phyloP scores from a whole-genome alignment of 2,797 vertebrate species.

The Characodon lateralis region DNA sequence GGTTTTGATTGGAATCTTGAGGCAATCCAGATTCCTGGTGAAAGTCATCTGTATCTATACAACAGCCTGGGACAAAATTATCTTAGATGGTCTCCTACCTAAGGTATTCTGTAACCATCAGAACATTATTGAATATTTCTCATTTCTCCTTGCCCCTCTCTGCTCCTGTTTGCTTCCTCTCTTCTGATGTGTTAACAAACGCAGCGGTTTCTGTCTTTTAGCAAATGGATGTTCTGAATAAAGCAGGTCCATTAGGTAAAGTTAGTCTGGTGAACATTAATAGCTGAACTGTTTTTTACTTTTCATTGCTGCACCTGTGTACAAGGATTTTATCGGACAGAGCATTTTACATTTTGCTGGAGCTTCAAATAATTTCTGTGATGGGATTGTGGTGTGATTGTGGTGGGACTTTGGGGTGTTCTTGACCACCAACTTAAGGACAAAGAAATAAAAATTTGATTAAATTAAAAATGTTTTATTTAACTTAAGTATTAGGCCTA shows the following conservation, averaged over 20 bases:
- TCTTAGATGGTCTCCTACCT: background rate
- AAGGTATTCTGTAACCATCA: background rate
- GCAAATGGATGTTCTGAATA: too few relatives aligned
- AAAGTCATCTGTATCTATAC: background rate
- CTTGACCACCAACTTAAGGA: background rate
- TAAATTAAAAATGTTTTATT: too few relatives aligned
- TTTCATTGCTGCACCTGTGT: background rate
- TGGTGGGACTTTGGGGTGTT: background rate
- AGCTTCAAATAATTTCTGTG: background rate
- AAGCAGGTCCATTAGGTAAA: background rate
- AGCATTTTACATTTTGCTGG: too few relatives aligned
- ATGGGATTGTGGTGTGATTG: too few relatives aligned
- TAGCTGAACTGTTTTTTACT: background rate
- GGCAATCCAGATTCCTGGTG: background rate
- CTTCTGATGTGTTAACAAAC: background rate
- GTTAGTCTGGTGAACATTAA: background rate
- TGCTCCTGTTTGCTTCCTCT: background rate
- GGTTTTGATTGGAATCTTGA: background rate
- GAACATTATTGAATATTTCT: background rate
- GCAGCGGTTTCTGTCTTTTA: too few relatives aligned
- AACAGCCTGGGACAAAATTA: background rate
- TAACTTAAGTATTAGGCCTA: too few relatives aligned
- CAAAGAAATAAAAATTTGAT: background rate
- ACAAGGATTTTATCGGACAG: background rate
- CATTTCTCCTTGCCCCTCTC: background rate